phyloP scores from a whole-genome alignment of 1,140 invertebrate genomes.

The Lethocerus indicus region DNA sequence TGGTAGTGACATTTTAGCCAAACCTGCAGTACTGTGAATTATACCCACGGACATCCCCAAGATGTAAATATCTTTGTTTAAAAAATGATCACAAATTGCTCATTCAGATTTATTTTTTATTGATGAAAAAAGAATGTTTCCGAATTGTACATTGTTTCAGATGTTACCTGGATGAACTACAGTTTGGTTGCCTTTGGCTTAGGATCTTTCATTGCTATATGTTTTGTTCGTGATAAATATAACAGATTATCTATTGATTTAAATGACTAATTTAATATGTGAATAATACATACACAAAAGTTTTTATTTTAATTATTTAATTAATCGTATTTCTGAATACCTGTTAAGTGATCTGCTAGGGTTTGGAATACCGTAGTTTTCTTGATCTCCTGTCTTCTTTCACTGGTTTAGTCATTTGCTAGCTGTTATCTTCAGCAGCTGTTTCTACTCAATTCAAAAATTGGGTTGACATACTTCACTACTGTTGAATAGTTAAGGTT shows the following conservation, averaged over 20 bases:
- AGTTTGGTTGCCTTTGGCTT: slow-evolving; percentile 5
- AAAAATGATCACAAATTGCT: not conserved
- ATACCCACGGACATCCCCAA: not conserved
- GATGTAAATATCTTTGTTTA: not conserved
- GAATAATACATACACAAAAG: too few relatives aligned
- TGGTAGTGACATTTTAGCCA: not conserved
- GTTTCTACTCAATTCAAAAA: too few relatives aligned
- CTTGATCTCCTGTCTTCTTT: too few relatives aligned
- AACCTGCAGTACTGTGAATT: not conserved
- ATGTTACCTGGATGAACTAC: slow-evolving; percentile 14
- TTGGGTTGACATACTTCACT: too few relatives aligned
- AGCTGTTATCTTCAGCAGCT: too few relatives aligned
- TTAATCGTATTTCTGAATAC: too few relatives aligned
- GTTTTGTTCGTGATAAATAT: slow-evolving; percentile 7
- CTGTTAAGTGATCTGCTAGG: too few relatives aligned
- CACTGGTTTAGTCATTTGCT: too few relatives aligned
- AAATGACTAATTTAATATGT: too few relatives aligned
- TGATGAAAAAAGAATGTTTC: not conserved
- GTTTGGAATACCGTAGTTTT: too few relatives aligned
- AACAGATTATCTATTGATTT: slow-evolving; percentile 9
- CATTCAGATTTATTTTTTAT: not conserved
- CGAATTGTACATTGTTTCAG: slow-evolving; percentile 3
- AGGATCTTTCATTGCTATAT: slow-evolving; percentile 1
- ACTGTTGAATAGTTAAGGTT: too few relatives aligned
- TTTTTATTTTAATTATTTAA: too few relatives aligned